phyloP scores from a whole-genome alignment of 2,113 vertebrate species.

The Notechis scutatus region DNA sequence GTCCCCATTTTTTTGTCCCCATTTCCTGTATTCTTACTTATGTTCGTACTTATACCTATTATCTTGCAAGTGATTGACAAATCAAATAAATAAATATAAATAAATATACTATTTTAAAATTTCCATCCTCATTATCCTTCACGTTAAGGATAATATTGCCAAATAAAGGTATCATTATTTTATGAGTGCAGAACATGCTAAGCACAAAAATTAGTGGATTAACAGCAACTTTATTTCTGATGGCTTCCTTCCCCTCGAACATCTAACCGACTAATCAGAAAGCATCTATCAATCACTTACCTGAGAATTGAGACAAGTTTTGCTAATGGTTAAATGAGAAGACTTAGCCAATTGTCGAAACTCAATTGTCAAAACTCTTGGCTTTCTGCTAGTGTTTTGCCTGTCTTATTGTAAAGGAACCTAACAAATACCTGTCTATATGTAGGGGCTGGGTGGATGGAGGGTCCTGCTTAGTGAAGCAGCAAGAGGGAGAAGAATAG shows the following conservation, averaged over 20 bases:
- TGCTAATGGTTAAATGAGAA: neutral
- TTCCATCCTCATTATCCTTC: neutral
- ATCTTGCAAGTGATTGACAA: no score
- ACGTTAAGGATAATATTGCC: neutral
- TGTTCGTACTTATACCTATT: no score
- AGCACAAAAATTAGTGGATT: neutral
- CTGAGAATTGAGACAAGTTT: neutral
- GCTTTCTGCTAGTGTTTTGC: neutral
- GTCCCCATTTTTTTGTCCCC: no score
- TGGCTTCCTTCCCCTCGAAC: neutral
- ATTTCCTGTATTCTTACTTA: no score
- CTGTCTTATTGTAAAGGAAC: neutral
- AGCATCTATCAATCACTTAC: neutral
- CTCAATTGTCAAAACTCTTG: neutral
- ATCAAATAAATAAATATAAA: no score
- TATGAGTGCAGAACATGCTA: neutral
- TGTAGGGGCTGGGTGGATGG: neutral
- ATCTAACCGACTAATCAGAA: neutral
- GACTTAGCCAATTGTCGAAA: neutral
- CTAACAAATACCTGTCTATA: neutral
- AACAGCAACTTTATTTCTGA: neutral
- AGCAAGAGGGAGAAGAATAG: neutral
- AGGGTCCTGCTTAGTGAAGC: neutral
- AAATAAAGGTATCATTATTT: neutral
- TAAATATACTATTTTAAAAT: neutral